Base-by-base conservation (phyloP, 2,888 invertebrate genomes). In the Agonum fuliginosum region DNA sequence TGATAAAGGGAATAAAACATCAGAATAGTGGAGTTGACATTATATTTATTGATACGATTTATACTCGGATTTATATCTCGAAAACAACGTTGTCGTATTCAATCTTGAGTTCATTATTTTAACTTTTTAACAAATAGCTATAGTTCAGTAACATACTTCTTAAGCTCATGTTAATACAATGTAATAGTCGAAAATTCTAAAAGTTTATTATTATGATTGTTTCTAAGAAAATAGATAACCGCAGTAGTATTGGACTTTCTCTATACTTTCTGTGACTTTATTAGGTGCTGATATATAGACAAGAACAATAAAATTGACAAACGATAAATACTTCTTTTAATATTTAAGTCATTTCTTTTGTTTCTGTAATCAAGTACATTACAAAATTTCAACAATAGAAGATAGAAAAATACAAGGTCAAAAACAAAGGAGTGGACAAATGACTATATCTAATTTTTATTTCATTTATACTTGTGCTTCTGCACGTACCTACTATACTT, bases 261-360 rank as follows among this genome's bases (percentile, higher is more conserved):
- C 54, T 24, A 24, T 54, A 54, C 54, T 54, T 20, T 54, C 24
- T 22, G 20, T 54, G 22, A 20, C 8, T 10, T n/a, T 54, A 24
- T 22, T 51, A 22, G 24, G 22, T 54, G 48, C 19, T 19, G 48
- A 48, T 48, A 48, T 48, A 54, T 54, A 4, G 54, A 54, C 22
- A 54, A 24, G 3, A 54, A 54, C 54, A 54, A 54, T 54, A 54
- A 54, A 54, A 54, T 54, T 54, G 24, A 24, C 54, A 54, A 54
- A 54, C 4, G 12, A n/a, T 24, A 54, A 54, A 48, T 43, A 14
- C 43, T 48, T 2, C 8, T 51, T 51, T 51, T 8, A 20, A 6
- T 20, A 51, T 22, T 51, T 22, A 10, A 22, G 22, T 54, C 12
- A 24, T 22, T 24, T 54, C 6, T 24, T 54, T 19, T 54, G 54